Conservation (phyloP, 1,140 invertebrate genomes). For the Eupeodes corollae region DNA sequence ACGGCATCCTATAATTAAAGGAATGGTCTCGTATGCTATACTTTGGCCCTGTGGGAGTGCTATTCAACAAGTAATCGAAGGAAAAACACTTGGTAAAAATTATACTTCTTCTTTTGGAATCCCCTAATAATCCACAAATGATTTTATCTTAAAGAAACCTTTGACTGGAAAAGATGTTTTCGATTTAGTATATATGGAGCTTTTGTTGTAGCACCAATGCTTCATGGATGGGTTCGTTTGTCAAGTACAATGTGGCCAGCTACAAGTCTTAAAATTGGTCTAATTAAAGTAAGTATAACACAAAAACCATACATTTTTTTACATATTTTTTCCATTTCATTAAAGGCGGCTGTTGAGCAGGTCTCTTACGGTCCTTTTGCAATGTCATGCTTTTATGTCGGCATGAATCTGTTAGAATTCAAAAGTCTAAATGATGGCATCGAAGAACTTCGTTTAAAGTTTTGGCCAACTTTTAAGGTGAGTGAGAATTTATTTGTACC, state of each 20-base stretch:
- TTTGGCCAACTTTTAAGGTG: slow-evolving; percentile 72
- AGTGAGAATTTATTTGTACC: slow-evolving; percentile 1
- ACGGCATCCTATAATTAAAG: slow-evolving; percentile 40
- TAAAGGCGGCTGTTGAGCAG: slow-evolving; percentile 68
- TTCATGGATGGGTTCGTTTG: slow-evolving; percentile 57
- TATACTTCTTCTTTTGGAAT: slow-evolving; percentile 2
- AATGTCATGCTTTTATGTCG: slow-evolving; percentile 68
- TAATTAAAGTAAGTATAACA: slow-evolving; percentile 49
- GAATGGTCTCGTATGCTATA: slow-evolving; percentile 59
- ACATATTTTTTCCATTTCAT: slow-evolving; percentile 7
- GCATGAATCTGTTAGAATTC: slow-evolving; percentile 65
- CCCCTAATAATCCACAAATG: slow-evolving; percentile 40
- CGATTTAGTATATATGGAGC: slow-evolving; percentile 58
- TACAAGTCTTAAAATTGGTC: slow-evolving; percentile 47
- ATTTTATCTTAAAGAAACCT: slow-evolving; percentile 28
- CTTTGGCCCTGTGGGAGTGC: slow-evolving; percentile 59
- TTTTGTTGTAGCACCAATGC: slow-evolving; percentile 56
- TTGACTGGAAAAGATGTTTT: slow-evolving; percentile 45
- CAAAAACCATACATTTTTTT: not conserved
- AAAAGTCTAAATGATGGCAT: slow-evolving; percentile 53
- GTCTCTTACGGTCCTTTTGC: slow-evolving; percentile 69
- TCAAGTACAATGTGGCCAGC: slow-evolving; percentile 52
- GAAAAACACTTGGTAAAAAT: slow-evolving; percentile 25
- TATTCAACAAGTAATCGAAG: slow-evolving; percentile 46
- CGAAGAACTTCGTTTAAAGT: slow-evolving; percentile 62